Evolutionary conservation across 2,888 invertebrate genomes (phyloP).

Genomic region (Rhingia campestris): DNA sequence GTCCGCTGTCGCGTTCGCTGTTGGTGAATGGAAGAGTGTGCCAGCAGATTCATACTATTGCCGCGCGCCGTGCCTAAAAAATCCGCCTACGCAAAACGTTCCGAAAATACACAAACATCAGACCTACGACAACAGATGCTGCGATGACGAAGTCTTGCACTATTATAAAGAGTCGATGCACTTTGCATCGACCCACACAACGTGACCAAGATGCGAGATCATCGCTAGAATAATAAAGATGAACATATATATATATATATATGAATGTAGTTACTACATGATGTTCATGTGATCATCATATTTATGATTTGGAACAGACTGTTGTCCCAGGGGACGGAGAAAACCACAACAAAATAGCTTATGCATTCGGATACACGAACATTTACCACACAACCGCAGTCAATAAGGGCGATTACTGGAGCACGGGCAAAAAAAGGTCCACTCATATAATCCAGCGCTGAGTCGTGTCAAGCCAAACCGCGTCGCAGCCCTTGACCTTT

Average conservation of each 20-base stretch:
- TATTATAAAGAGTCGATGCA: conserved; percentile 64
- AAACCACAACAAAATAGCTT: conserved; percentile 37
- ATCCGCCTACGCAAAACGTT: conserved; percentile 55
- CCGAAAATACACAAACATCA: conserved; percentile 61
- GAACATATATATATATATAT: neutral
- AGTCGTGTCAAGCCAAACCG: no score
- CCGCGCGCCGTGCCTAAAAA: conserved; percentile 52
- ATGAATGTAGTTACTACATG: neutral
- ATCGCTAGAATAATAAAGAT: conserved; percentile 34
- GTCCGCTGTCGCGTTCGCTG: conserved; percentile 13
- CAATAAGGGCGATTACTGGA: conserved; percentile 64
- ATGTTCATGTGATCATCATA: conserved; percentile 41
- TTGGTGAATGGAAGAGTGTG: conserved; percentile 61
- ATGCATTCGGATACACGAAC: conserved; percentile 20
- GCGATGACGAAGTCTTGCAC: conserved; percentile 62
- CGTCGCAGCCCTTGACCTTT: conserved; percentile 68
- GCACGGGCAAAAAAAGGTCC: conserved; percentile 38
- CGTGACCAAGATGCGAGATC: neutral
- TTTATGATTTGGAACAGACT: conserved; percentile 60
- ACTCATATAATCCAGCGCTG: conserved; percentile 6
- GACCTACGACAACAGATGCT: conserved; percentile 71
- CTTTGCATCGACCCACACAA: conserved; percentile 67
- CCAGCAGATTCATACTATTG: conserved; percentile 58
- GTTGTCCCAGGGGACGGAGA: conserved; percentile 41
- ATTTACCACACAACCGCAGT: conserved; percentile 34